phyloP scores from a whole-genome alignment of 1,140 invertebrate genomes.

The Aphaenogaster ashmeadi region DNA sequence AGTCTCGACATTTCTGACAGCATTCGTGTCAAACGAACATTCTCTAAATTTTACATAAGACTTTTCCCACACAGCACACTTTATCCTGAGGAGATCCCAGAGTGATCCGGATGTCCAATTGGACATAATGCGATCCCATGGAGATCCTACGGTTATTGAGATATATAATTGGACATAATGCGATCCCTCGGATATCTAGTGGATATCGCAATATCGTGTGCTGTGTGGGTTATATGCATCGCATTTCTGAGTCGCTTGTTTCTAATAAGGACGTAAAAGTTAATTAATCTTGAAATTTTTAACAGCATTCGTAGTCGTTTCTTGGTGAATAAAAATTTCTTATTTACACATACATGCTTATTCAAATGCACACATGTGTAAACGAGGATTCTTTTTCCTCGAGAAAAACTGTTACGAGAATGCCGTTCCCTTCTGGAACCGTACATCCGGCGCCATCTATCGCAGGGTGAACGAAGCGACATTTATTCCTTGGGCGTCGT shows the following conservation, averaged over 20 bases:
- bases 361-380: background rate
- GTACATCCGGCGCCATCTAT: conserved; percentile 50
- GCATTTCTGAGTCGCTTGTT: background rate
- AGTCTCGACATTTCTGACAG: background rate
- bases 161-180: no score
- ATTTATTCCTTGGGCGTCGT: background rate
- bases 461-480: background rate
- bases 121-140: no score
- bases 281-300: background rate
- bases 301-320: background rate
- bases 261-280: no score
- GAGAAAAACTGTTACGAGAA: background rate
- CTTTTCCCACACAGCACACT: no score
- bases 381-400: background rate
- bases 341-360: background rate
- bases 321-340: background rate
- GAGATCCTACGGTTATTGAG: no score
- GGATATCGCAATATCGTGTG: no score
- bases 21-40: background rate
- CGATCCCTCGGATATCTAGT: no score
- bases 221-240: no score
- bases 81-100: no score
- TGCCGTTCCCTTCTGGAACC: background rate
- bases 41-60: no score
- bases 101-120: no score